These are phyloP conservation scores for Notarius quadriscutis DNA, from an alignment of 2,113 vertebrate genomes.

Conservation along the genomic window DNA sequence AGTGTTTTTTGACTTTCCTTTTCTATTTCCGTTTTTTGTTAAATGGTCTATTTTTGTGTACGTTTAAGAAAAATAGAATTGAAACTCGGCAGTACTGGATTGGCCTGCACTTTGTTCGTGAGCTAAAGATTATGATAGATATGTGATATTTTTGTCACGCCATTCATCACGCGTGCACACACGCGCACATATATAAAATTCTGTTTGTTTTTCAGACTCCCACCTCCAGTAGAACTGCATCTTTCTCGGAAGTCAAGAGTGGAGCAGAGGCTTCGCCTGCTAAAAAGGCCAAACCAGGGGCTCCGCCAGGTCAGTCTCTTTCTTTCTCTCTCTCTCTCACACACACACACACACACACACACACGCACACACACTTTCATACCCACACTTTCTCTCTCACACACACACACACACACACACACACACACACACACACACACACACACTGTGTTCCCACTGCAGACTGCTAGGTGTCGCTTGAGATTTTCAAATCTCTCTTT, in stretches of 20 bases:
- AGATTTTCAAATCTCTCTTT: background rate
- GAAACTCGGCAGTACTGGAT: background rate
- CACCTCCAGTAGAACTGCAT: constrained; percentile 85
- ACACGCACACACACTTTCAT: background rate
- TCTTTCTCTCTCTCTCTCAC: background rate
- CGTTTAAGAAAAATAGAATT: background rate
- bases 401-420: background rate
- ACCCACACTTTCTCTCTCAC: background rate
- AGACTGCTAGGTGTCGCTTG: background rate
- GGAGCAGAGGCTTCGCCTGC: constrained; percentile 77
- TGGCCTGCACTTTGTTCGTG: background rate
- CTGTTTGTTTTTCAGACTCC: constrained; percentile 77
- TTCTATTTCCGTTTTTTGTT: background rate
- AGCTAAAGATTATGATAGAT: background rate
- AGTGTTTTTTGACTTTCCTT: background rate
- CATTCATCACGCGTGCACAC: constrained; percentile 11
- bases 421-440: background rate
- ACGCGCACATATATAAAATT: too few relatives aligned
- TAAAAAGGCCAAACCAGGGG: constrained; percentile 79
- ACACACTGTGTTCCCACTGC: background rate
- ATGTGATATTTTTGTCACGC: background rate
- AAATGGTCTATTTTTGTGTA: background rate
- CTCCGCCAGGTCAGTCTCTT: constrained; percentile 71
- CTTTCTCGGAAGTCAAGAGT: constrained; percentile 84
- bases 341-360: background rate